Conservation (phyloP, 2,113 vertebrate genomes). For the Entelurus aequoreus region DNA sequence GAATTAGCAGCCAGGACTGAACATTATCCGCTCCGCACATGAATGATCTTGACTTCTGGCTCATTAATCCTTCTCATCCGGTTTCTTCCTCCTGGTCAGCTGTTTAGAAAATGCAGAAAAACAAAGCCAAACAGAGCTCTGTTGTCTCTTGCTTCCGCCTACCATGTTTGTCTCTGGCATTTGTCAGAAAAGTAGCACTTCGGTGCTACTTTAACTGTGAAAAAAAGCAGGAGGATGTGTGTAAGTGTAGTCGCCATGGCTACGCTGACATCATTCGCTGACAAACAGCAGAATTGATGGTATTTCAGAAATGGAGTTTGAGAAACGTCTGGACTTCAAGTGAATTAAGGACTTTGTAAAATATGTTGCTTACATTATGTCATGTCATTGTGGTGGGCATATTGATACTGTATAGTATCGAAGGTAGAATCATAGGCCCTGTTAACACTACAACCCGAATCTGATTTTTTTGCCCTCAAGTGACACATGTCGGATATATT, state of each 20-base stretch:
- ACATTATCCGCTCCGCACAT: constrained; percentile 21
- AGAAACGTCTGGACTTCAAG: constrained; percentile 3
- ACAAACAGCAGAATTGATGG: constrained; percentile 73
- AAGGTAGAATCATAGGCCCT: too few relatives aligned
- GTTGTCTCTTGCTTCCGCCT: constrained; percentile 1
- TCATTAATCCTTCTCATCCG: constrained; percentile 18
- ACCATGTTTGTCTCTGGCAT: constrained; percentile 50
- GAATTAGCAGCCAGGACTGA: constrained; percentile 6
- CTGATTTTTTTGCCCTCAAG: too few relatives aligned
- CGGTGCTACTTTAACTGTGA: constrained; percentile 73
- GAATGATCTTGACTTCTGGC: constrained; percentile 15
- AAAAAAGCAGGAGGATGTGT: constrained; percentile 64
- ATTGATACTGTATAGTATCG: too few relatives aligned
- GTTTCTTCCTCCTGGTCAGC: constrained; percentile 14
- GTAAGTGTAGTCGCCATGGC: constrained; percentile 86
- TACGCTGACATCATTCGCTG: constrained; percentile 81
- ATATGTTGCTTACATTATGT: too few relatives aligned
- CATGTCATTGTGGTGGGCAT: too few relatives aligned
- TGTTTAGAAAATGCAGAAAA: constrained; percentile 18
- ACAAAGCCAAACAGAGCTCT: constrained; percentile 12
- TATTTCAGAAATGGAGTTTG: constrained; percentile 67
- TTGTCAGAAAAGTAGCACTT: constrained; percentile 63
- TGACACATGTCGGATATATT: too few relatives aligned
- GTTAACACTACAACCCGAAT: too few relatives aligned
- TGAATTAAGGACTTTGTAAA: neutral